Conservation (phyloP, 2,113 vertebrate genomes). For the Puntigrus tetrazona region DNA sequence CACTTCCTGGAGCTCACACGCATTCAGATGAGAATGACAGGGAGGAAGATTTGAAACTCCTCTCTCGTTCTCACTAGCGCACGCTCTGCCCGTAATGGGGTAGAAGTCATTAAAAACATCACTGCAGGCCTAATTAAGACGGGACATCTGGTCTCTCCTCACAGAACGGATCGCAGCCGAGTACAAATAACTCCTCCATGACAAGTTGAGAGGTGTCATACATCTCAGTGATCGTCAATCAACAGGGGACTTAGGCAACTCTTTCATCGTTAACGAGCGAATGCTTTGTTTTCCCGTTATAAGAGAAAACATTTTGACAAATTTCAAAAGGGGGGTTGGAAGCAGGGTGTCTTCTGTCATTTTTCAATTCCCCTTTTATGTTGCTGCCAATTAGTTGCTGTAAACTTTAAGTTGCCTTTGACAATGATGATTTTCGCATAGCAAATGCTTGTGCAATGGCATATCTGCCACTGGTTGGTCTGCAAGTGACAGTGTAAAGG, state of each 20-base stretch:
- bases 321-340: conserved; percentile 54
- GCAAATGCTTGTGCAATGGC: conserved; percentile 46
- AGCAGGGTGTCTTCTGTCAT: conserved; percentile 61
- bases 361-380: conserved; percentile 64
- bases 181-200: conserved; percentile 79
- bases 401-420: conserved; percentile 66
- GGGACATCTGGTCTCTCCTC: conserved; percentile 84
- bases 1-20: conserved; percentile 59
- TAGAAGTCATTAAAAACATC: conserved; percentile 83
- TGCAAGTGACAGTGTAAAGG: conserved; percentile 13
- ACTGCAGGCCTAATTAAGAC: conserved; percentile 92
- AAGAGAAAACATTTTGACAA: conserved; percentile 67
- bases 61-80: conserved; percentile 56
- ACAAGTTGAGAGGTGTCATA: conserved; percentile 82
- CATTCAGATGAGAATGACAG: conserved; percentile 62
- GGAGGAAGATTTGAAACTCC: conserved; percentile 71
- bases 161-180: conserved; percentile 74
- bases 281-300: conserved; percentile 71
- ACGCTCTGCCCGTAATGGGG: conserved; percentile 71
- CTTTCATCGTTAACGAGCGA: conserved; percentile 77
- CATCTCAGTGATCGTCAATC: conserved; percentile 80
- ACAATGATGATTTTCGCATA: conserved; percentile 55
- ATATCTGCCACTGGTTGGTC: conserved; percentile 4
- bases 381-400: conserved; percentile 69
- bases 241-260: conserved; percentile 74